These are phyloP conservation scores for Odontothrips loti DNA, from an alignment of 2,888 invertebrate species.

Conservation along the genomic window DNA sequence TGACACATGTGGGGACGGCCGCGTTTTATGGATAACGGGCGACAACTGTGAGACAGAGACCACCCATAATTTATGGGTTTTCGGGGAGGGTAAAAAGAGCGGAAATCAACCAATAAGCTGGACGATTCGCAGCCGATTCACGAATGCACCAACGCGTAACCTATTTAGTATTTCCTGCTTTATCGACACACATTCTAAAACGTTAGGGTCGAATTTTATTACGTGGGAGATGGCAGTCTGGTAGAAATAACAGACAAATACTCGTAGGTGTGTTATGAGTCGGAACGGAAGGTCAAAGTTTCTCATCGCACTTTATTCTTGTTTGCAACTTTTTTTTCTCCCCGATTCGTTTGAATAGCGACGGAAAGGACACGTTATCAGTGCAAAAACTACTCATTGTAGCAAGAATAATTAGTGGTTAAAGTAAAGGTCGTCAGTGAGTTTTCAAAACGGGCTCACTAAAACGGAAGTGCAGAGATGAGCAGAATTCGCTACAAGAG, in stretches of 20 bases:
- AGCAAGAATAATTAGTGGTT: too few relatives aligned
- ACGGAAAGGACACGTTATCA: too few relatives aligned
- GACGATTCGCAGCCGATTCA: constrained; percentile 9
- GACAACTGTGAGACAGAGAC: background rate
- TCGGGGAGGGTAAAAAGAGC: constrained; percentile 19
- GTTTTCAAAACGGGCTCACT: background rate
- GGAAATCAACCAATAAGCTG: constrained; percentile 19
- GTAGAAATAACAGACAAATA: background rate
- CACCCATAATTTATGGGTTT: background rate
- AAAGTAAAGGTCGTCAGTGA: too few relatives aligned
- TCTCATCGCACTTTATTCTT: too few relatives aligned
- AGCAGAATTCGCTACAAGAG: background rate
- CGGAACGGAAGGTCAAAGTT: background rate
- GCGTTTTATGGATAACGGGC: constrained; percentile 22
- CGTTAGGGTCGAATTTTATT: background rate
- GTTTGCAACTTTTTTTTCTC: too few relatives aligned
- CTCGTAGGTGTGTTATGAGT: background rate
- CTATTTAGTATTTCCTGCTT: constrained; percentile 12
- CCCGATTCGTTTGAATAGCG: too few relatives aligned
- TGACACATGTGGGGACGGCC: background rate
- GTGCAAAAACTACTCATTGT: too few relatives aligned
- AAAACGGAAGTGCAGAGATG: background rate
- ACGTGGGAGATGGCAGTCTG: background rate
- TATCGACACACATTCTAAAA: constrained; percentile 21
- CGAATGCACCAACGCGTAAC: constrained; percentile 18